Evolutionary conservation across 1,140 invertebrate genomes (phyloP), one percentile per base, ranked within the genome.

Genomic region (Meloidogyne exigua): DNA sequence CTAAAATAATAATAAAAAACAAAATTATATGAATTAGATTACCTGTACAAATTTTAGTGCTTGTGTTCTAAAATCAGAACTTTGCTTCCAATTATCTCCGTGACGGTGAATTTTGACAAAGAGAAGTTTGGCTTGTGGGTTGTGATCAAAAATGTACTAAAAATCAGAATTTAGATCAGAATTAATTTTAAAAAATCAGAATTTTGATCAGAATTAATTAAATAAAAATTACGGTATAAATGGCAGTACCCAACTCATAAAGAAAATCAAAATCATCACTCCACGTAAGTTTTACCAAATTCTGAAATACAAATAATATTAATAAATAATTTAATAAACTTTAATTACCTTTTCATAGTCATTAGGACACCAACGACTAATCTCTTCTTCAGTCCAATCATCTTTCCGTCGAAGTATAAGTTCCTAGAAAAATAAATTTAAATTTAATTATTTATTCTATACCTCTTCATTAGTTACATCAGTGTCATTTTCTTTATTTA

Each of bases 181-280:
- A 76, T 57, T 23, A 68, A 80, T 44, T 62, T 32, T 15, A 70
- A 32, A 64, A 39, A 42, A 49, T 18, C 26, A 63, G 23, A 49
- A 57, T 13, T 21, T 28, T 32, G 28, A 32, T 7, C 28, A 32
- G 28, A 32, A 32, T 32, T 32, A 32, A 32, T 32, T 32, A 7
- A 3, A 32, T n/a, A 1, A 57, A 57, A 15, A 9, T 15, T 44
- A 73, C 72, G 5, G 36, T 76, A 68, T 86, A 84, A 63, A 84
- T 86, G 5, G 77, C 62, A 26, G 83, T 36, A 9, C 85, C 85
- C 15, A 86, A 72, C 23, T 87, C 77, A 73, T 87, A 87, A 13
- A 86, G 76, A 72, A 85, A 85, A 49, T 87, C 84, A 65, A 86
- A 86, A 57, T 86, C 85, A 67, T 86, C 85, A 32, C 82, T 87